These are phyloP conservation scores for Regulus satrapa DNA, from an alignment of 2,113 vertebrate genomes.

Conservation along the genomic window DNA sequence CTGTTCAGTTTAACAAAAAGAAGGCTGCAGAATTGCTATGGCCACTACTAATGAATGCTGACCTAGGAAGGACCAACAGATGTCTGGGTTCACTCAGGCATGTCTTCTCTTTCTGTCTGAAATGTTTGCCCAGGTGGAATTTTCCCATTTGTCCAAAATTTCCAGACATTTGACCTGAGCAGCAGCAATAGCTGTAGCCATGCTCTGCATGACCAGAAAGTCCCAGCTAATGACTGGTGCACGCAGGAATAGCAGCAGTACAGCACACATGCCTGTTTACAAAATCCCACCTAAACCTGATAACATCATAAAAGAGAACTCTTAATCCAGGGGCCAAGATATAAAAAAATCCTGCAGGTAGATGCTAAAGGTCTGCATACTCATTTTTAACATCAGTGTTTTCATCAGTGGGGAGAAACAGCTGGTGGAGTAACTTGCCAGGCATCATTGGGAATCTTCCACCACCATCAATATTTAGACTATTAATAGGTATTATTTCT, in stretches of 20 bases:
- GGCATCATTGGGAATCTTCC: not conserved
- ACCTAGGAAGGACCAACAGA: not conserved
- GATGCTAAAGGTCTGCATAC: not conserved
- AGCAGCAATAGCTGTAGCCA: not conserved
- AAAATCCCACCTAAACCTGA: not conserved
- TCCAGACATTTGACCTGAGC: not conserved
- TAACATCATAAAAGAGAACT: not conserved
- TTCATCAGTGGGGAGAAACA: not conserved
- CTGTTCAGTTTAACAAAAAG: not conserved
- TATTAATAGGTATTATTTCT: not conserved
- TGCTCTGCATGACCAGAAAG: not conserved
- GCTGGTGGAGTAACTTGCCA: not conserved
- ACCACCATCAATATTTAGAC: not conserved
- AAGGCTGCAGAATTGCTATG: not conserved
- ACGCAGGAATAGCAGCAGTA: not conserved
- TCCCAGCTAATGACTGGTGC: not conserved
- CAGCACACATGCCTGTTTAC: not conserved
- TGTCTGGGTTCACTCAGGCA: not conserved
- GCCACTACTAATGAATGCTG: not conserved
- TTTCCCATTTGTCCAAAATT: conserved; percentile 11
- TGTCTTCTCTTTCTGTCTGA: conserved; percentile 5
- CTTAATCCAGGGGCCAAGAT: not conserved
- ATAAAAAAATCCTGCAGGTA: not conserved
- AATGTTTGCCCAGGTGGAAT: not conserved
- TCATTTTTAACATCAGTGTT: not conserved